Evolutionary conservation across 2,113 vertebrate species (phyloP).

Genomic region (Bufo bufo): DNA sequence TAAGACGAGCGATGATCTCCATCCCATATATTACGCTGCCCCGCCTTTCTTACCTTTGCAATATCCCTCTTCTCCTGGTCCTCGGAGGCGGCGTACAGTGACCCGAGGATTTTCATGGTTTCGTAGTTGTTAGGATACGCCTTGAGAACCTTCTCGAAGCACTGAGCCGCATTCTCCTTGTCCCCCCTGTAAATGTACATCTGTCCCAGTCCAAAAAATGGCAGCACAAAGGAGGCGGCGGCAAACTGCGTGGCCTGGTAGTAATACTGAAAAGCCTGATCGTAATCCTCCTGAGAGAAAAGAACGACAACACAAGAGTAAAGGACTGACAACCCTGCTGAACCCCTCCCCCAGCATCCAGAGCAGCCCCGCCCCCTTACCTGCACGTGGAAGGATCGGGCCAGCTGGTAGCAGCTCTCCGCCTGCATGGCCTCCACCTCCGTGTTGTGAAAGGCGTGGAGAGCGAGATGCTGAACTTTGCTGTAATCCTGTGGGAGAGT

Average conservation of each 20-base stretch:
- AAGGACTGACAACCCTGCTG: background rate
- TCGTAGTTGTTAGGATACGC: slow-evolving; percentile 99
- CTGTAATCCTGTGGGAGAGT: slow-evolving; percentile 86
- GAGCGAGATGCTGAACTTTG: slow-evolving; percentile 97
- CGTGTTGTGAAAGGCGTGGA: slow-evolving; percentile 98
- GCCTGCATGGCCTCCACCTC: slow-evolving; percentile 99
- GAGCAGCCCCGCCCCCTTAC: slow-evolving; percentile 65
- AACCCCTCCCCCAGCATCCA: background rate
- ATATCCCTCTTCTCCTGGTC: slow-evolving; percentile 98
- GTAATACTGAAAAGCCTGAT: slow-evolving; percentile 99
- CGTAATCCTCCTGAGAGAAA: slow-evolving; percentile 89
- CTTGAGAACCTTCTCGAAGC: slow-evolving; percentile 98
- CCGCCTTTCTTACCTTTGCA: slow-evolving; percentile 80
- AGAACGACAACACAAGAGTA: background rate
- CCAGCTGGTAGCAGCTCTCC: slow-evolving; percentile 97
- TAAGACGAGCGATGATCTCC: too few species aligned
- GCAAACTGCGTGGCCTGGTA: slow-evolving; percentile 99
- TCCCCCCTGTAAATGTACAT: slow-evolving; percentile 98
- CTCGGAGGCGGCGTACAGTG: slow-evolving; percentile 94
- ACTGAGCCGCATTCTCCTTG: slow-evolving; percentile 97
- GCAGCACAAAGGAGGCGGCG: slow-evolving; percentile 94
- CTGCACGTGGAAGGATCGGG: slow-evolving; percentile 96
- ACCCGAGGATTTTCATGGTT: slow-evolving; percentile 99
- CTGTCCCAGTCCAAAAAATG: slow-evolving; percentile 97
- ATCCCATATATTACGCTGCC: too few species aligned